Evolutionary conservation across 2,888 invertebrate genomes (phyloP), one percentile per base, ranked within the genome.

Genomic region (Achlya flavicornis): DNA sequence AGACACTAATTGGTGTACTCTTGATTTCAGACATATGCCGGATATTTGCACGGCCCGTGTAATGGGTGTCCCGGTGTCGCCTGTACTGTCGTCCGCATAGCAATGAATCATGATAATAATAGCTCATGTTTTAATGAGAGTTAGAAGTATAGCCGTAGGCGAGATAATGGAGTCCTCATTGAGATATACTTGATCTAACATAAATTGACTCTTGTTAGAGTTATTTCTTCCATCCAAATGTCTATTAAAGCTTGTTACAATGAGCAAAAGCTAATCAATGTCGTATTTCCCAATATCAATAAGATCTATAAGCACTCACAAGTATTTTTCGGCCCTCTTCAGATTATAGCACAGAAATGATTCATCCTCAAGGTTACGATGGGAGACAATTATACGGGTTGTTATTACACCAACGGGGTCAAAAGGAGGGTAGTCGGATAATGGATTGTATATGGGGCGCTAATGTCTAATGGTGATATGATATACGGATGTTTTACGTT

Each of bases 331-430:
- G 26, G 26, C 26, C 19, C 26, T 26, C 60, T 53, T 19, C 53
- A 53, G 8, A 60, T 16, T 38, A 38, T 59, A 38, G 16, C 16
- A 35, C n/a, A 16, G 59, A 41, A 19, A 60, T 60, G 60, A 60
- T 60, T 60, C 60, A 60, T 60, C 41, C 41, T 41, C 33, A 43
- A 41, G 41, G 60, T 41, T 41, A 60, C 41, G 41, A 60, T 43
- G 26, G 38, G 41, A 60, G 19, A 41, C 26, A 60, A 60, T 60
- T 60, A 60, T 60, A 60, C 43, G 60, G 43, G 41, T 60, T 60
- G 60, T 60, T 41, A 60, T 60, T 60, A 60, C 41, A 60, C 41
- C 19, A 41, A 41, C 41, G 10, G 43, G 60, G 60, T 60, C 60
- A 60, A 41, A 60, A 43, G 60, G 38, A 26, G 60, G 53, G 53